Percentiles rank a stretch among this genome's conserved stretches.
Evolutionary conservation across 2,797 vertebrate genomes (phyloP).

Genomic region (Eulemur mongoz): DNA sequence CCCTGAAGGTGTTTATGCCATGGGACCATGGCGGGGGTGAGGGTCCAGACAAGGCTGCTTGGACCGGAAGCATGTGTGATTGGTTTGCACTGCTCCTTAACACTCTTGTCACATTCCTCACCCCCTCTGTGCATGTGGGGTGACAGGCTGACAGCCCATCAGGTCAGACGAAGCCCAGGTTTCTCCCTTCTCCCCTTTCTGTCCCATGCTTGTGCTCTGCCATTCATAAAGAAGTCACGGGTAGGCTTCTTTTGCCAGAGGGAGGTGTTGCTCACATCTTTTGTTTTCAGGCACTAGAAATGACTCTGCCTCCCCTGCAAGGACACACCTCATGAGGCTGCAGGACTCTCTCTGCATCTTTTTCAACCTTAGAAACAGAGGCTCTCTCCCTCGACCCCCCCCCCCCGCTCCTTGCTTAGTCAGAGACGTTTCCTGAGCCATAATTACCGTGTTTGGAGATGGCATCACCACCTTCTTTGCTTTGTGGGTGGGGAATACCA

Average conservation of each 20-base stretch:
- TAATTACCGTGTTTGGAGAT: background rate
- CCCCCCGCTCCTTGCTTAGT: background rate
- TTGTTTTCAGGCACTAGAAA: background rate
- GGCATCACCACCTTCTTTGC: background rate
- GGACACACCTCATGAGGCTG: background rate
- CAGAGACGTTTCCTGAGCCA: background rate
- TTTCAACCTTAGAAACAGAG: background rate
- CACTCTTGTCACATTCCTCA: background rate
- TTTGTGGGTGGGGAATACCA: background rate
- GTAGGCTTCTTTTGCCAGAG: background rate
- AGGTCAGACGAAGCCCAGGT: background rate
- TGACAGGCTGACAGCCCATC: background rate
- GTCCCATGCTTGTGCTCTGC: background rate
- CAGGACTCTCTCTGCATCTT: background rate
- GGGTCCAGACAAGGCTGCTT: background rate
- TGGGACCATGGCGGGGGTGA: background rate
- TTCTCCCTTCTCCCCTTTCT: background rate
- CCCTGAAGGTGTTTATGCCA: background rate
- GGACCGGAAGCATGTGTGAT: background rate
- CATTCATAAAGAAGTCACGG: fast-evolving
- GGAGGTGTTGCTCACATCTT: background rate
- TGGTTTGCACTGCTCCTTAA: background rate
- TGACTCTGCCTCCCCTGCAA: background rate
- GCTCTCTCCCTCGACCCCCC: background rate
- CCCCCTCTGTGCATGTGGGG: fast-evolving